A percentile compares a stretch with the other conserved stretches of the same genome.
Evolutionary conservation across 1,140 invertebrate species (phyloP).

Genomic region (Coelopa frigida): DNA sequence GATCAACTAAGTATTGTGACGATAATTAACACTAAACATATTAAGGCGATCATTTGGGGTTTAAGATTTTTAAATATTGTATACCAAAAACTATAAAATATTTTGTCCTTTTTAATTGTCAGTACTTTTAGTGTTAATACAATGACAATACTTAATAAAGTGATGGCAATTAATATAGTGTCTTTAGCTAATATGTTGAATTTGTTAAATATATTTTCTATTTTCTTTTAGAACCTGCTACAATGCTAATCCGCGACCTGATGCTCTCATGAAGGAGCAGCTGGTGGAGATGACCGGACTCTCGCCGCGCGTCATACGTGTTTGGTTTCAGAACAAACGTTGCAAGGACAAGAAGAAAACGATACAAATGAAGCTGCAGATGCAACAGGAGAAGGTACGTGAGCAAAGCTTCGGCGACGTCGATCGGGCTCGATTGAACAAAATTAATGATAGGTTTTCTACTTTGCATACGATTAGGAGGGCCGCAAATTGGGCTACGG

Average conservation of each 20-base stretch:
- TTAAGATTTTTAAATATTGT: no score
- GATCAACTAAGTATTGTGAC: no score
- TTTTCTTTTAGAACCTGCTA: conserved; percentile 66
- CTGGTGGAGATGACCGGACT: conserved; percentile 97
- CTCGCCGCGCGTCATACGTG: conserved; percentile 89
- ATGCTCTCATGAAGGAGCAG: conserved; percentile 99
- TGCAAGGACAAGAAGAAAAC: conserved; percentile 99
- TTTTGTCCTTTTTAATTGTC: no score
- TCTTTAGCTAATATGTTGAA: background rate
- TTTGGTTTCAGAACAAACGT: conserved; percentile 99
- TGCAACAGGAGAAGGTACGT: conserved; percentile 93
- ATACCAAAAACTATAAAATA: no score
- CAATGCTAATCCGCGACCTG: conserved; percentile 93
- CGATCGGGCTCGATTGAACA: background rate
- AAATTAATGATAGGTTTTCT: conserved; percentile 6
- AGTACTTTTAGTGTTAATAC: no score
- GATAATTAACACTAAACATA: no score
- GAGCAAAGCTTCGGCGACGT: background rate
- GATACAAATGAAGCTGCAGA: conserved; percentile 93
- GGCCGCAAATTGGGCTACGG: conserved; percentile 87
- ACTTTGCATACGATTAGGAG: conserved; percentile 55
- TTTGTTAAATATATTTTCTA: background rate
- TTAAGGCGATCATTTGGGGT: no score
- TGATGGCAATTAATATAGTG: no score
- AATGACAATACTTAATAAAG: no score